These are phyloP conservation scores for Bos indicus DNA, from an alignment of 2,113 vertebrate genomes.

Conservation along the genomic window DNA sequence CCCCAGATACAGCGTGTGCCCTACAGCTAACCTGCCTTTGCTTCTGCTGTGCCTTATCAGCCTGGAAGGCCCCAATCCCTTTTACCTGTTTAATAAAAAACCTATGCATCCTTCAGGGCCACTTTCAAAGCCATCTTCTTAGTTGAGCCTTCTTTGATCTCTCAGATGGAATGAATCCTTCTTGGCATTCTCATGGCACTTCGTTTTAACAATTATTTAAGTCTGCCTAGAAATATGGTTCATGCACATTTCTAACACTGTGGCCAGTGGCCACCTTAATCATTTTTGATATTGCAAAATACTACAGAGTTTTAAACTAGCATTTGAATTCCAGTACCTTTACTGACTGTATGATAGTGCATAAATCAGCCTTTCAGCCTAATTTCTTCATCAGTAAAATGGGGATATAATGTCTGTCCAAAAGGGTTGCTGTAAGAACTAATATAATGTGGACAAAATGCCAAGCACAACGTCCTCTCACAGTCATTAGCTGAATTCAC, in stretches of 20 bases:
- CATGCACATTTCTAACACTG: background rate
- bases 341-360: background rate
- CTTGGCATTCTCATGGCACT: background rate
- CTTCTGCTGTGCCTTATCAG: background rate
- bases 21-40: background rate
- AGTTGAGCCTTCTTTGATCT: background rate
- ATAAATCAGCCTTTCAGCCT: background rate
- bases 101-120: background rate
- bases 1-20: background rate
- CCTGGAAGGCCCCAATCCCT: background rate
- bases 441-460: background rate
- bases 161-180: background rate
- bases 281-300: background rate
- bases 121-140: background rate
- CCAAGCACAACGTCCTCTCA: background rate
- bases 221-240: background rate
- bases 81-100: background rate
- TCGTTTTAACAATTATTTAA: background rate
- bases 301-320: background rate
- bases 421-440: background rate
- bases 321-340: background rate
- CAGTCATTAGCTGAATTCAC: background rate
- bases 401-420: background rate
- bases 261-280: background rate
- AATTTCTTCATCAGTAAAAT: background rate